Evolutionary conservation across 2,888 invertebrate genomes (phyloP), one percentile per base, ranked within the genome.

Genomic region (Hypsopygia costalis): DNA sequence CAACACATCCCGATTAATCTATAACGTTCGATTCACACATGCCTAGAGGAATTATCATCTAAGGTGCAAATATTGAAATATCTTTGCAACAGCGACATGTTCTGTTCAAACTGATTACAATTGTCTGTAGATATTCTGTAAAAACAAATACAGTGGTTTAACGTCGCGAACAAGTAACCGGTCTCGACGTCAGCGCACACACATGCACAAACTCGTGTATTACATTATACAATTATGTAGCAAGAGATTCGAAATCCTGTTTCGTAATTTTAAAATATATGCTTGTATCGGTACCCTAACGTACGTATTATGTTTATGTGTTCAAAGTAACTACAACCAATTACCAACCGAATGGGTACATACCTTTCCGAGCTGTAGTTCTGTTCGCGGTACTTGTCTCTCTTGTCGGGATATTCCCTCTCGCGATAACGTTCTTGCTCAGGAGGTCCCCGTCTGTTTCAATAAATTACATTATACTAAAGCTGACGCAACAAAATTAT

Each of bases 51-150:
- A 74, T 67, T 71, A 76, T 72, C 69, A 58, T 77, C 62, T 82
- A 86, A 76, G 68, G 73, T 79, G 78, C 76, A 86, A 81, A 75
- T 67, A 75, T 74, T 77, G 67, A 86, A 83, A 83, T 75, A 78
- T 82, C 76, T 87, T 79, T 85, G 85, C 63, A 85, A 82, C 81
- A 72, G 77, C 82, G 53, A 80, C 76, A 83, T 74, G 66, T 78
- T 85, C 80, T 74, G 75, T 81, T 71, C 60, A 55, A 69, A 73
- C 52, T 74, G 80, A 81, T 75, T 74, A 87, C 56, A 73, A 81
- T 74, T 80, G 80, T 81, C 83, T 82, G 87, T 81, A 72, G 88
- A 81, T 82, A 72, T 86, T 87, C 87, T 88, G 88, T 86, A 88
- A 88, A 87, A 86, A 88, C 73, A 88, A 88, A 88, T 83, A 79